Conservation (phyloP, 2,113 vertebrate species). For the Erinaceus europaeus region DNA sequence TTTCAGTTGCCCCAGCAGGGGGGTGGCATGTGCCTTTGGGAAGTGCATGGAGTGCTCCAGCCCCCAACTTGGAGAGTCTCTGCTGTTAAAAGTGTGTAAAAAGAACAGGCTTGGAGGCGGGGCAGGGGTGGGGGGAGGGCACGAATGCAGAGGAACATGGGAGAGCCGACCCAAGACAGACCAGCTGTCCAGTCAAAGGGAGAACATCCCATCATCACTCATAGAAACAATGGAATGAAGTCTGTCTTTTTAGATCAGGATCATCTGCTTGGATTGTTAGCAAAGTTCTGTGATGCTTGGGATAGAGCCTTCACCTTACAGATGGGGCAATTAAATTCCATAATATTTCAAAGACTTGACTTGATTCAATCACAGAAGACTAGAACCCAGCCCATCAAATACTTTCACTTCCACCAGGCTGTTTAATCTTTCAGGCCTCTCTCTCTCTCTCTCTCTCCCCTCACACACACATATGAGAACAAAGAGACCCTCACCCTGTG, state of each 20-base stretch:
- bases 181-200: neutral
- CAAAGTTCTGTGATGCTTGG: neutral
- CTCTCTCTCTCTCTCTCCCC: neutral
- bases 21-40: neutral
- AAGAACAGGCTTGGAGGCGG: neutral
- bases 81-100: neutral
- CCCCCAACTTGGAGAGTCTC: neutral
- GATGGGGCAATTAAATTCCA: neutral
- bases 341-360: neutral
- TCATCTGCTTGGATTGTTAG: too few relatives aligned
- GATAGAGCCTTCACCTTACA: neutral
- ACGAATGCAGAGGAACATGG: neutral
- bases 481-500: neutral
- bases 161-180: neutral
- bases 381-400: neutral
- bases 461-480: neutral
- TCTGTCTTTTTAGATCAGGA: neutral
- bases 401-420: neutral
- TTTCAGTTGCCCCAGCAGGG: too few relatives aligned
- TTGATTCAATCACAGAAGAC: neutral
- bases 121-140: too few relatives aligned
- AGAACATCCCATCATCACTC: neutral
- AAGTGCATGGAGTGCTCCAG: too few relatives aligned
- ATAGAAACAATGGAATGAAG: accelerated
- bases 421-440: neutral